Conservation (phyloP, 1,140 invertebrate genomes). For the Zaprionus ornatus region DNA sequence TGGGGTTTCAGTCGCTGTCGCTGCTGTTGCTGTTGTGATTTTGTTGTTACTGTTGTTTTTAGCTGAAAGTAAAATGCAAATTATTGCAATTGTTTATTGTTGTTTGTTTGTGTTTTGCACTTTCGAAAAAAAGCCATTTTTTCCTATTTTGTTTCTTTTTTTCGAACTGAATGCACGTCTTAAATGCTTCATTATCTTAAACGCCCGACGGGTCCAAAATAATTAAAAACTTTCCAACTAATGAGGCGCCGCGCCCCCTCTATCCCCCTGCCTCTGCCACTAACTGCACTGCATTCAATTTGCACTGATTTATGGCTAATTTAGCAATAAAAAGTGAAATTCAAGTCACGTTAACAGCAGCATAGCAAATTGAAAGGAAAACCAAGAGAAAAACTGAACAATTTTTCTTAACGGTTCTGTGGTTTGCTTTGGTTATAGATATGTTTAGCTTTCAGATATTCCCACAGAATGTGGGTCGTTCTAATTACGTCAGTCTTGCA, state of each 20-base stretch:
- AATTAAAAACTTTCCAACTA: conserved; percentile 73
- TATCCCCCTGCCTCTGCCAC: background rate
- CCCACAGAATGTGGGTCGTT: background rate
- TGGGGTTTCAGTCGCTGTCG: conserved; percentile 6
- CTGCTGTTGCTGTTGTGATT: conserved; percentile 1
- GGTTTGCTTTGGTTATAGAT: conserved; percentile 21
- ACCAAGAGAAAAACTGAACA: conserved; percentile 1
- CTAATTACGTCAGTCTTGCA: conserved; percentile 35
- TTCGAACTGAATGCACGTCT: conserved; percentile 67
- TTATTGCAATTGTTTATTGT: conserved; percentile 19
- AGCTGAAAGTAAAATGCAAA: conserved; percentile 27
- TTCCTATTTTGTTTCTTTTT: background rate
- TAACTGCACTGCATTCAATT: conserved; percentile 28
- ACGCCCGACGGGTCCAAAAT: conserved; percentile 27
- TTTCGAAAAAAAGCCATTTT: conserved; percentile 68
- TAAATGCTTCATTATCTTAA: conserved; percentile 79
- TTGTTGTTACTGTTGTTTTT: conserved; percentile 11
- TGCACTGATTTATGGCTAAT: conserved; percentile 10
- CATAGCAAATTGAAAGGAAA: conserved; percentile 35
- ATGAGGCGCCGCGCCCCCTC: conserved; percentile 5
- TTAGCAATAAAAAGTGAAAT: conserved; percentile 73
- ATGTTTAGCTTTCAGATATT: background rate
- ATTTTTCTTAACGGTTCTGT: conserved; percentile 16
- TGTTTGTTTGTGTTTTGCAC: conserved; percentile 42
- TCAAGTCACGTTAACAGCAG: conserved; percentile 44